Evolutionary conservation across 2,888 invertebrate genomes (phyloP).

Genomic region (Buathra laborator): DNA sequence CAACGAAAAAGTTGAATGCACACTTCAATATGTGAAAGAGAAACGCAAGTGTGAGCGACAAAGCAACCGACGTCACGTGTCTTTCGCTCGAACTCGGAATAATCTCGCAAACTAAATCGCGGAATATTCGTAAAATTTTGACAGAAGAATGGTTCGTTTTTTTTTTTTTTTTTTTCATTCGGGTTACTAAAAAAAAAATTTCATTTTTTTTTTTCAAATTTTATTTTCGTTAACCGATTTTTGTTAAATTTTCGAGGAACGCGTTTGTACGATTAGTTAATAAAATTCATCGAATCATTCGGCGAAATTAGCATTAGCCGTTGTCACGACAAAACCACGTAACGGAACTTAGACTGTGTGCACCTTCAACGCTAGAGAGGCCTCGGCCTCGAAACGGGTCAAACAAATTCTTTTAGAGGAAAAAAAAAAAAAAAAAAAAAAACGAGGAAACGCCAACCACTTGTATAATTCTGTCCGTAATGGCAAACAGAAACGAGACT

Average conservation of each 20-base stretch:
- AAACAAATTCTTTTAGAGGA: slow-evolving; percentile 30
- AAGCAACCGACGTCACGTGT: no score
- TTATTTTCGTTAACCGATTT: background rate
- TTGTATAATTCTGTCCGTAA: background rate
- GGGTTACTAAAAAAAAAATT: background rate
- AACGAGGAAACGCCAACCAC: slow-evolving; percentile 22
- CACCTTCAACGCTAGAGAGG: slow-evolving; percentile 10
- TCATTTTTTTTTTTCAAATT: no score
- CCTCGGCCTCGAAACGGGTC: slow-evolving; percentile 48
- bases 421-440: background rate
- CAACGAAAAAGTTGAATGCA: no score
- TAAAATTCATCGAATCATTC: slow-evolving; percentile 32
- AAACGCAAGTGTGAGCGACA: no score
- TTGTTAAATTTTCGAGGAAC: background rate
- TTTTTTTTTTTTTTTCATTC: background rate
- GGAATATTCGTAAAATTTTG: no score
- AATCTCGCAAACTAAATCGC: no score
- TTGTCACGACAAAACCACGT: slow-evolving; percentile 36
- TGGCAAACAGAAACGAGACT: background rate
- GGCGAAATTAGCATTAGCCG: slow-evolving; percentile 29
- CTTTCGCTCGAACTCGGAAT: no score
- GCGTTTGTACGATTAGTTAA: background rate
- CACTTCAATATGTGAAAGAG: no score
- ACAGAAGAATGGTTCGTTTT: background rate
- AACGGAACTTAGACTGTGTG: slow-evolving; percentile 8